Evolutionary conservation across 2,113 vertebrate species (phyloP).

Genomic region (Phalacrocorax carbo): DNA sequence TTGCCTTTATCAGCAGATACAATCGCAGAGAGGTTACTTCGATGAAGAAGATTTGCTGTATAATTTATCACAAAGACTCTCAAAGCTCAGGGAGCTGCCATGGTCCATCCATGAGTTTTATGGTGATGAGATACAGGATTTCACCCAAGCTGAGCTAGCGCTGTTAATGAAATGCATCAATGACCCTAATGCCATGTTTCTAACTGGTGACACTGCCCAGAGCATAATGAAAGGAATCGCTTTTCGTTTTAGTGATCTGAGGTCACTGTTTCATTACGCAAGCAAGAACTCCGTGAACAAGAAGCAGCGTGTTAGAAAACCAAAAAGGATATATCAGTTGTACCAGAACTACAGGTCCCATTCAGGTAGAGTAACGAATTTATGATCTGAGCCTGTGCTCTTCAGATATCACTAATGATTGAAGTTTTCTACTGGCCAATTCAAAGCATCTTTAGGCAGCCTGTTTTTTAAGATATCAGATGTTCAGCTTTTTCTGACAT

Average conservation of each 20-base stretch:
- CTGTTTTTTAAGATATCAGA: not conserved
- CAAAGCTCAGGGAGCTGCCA: conserved; percentile 67
- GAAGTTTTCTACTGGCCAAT: not conserved
- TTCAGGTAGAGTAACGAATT: conserved; percentile 70
- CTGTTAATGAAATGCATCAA: conserved; percentile 80
- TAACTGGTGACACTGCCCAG: conserved; percentile 83
- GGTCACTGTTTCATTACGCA: conserved; percentile 80
- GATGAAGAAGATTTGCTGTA: conserved; percentile 82
- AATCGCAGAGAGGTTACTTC: conserved; percentile 78
- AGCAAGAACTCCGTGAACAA: conserved; percentile 66
- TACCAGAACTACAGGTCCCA: conserved; percentile 85
- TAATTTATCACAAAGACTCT: conserved; percentile 75
- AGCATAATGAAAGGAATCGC: conserved; percentile 85
- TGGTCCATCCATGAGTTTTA: conserved; percentile 85
- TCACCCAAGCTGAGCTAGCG: conserved; percentile 80
- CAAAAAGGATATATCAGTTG: conserved; percentile 78
- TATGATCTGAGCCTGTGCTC: not conserved
- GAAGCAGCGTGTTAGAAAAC: conserved; percentile 74
- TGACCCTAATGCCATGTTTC: conserved; percentile 83
- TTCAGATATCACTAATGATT: not conserved
- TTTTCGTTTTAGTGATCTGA: conserved; percentile 82
- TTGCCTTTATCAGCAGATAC: conserved; percentile 77
- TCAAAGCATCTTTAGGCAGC: not conserved
- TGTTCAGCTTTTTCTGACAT: not conserved
- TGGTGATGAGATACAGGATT: conserved; percentile 84